phyloP scores from a whole-genome alignment of 2,797 vertebrate genomes.

The Myotis daubentonii region DNA sequence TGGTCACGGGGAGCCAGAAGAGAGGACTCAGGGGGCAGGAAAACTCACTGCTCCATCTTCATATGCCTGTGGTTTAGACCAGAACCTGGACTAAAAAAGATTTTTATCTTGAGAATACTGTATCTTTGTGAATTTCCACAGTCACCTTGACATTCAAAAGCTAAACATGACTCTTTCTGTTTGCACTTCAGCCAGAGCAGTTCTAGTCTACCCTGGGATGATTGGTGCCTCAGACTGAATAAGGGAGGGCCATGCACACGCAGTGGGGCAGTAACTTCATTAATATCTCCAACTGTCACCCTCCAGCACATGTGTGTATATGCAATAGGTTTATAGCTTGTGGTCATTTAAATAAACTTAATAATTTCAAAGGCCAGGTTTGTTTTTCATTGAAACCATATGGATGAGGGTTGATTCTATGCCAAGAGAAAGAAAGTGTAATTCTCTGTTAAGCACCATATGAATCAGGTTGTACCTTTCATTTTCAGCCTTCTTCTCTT shows the following conservation, averaged over 20 bases:
- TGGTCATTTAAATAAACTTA: conserved; percentile 14
- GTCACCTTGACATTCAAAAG: background rate
- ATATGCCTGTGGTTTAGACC: background rate
- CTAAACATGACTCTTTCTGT: background rate
- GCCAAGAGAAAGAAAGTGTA: background rate
- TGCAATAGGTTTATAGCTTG: background rate
- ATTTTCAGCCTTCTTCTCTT: background rate
- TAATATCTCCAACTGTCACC: background rate
- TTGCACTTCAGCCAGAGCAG: background rate
- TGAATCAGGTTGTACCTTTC: background rate
- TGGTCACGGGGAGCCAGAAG: background rate
- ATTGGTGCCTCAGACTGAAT: background rate
- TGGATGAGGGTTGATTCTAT: background rate
- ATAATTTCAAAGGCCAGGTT: background rate
- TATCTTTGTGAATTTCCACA: conserved; percentile 20
- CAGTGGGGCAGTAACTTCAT: background rate
- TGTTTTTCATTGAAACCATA: conserved; percentile 20
- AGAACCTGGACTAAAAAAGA: background rate
- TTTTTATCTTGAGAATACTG: conserved; percentile 32
- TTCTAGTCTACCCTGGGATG: background rate
- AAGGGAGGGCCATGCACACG: background rate
- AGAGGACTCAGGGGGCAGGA: background rate
- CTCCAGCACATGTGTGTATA: background rate
- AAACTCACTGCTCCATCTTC: background rate
- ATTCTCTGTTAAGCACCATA: background rate